Conservation (phyloP, 2,888 invertebrate species). For the Athalia cordata region DNA sequence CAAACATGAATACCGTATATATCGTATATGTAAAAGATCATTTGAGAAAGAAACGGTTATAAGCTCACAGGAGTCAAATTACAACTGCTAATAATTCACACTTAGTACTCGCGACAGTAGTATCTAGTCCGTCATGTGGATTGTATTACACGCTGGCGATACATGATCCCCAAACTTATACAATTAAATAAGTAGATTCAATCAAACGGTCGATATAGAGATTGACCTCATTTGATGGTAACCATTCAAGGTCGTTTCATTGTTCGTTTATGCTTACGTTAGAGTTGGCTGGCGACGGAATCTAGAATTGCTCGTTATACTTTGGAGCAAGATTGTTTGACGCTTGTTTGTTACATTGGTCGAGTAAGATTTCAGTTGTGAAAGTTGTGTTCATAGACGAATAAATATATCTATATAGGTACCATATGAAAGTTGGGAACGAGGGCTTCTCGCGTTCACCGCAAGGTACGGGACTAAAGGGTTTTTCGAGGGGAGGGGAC, state of each 20-base stretch:
- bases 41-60: no score
- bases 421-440: background rate
- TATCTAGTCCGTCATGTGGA: conserved; percentile 18
- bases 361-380: background rate
- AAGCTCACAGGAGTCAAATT: conserved; percentile 9
- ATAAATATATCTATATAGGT: background rate
- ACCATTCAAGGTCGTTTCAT: conserved; percentile 21
- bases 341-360: background rate
- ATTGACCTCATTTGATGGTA: conserved; percentile 14
- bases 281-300: no score
- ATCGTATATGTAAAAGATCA: no score
- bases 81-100: conserved; percentile 32
- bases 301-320: background rate
- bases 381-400: background rate
- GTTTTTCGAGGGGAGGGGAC: conserved; percentile 15
- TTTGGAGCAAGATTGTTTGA: background rate
- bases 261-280: conserved; percentile 2
- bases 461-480: conserved; percentile 1
- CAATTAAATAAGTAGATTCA: conserved; percentile 35
- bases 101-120: conserved; percentile 32
- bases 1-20: no score
- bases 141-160: conserved; percentile 26
- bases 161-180: conserved; percentile 31
- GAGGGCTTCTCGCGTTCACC: conserved; percentile 1
- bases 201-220: conserved; percentile 18